Evolutionary conservation across 1,140 invertebrate genomes (phyloP).

Genomic region (Drosophila kohkoa): DNA sequence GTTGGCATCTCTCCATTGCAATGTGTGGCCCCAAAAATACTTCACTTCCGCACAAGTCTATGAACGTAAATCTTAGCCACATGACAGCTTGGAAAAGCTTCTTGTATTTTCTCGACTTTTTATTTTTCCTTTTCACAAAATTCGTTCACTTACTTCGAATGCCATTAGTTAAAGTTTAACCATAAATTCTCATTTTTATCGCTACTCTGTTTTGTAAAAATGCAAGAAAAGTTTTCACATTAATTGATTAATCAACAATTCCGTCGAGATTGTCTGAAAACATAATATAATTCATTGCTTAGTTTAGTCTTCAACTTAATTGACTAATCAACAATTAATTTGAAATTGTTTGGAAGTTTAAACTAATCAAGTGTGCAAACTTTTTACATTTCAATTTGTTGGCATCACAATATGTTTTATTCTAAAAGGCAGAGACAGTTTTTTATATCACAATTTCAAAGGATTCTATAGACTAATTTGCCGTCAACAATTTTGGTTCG

Average conservation of each 20-base stretch:
- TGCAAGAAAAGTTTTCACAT: neutral
- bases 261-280: too few species aligned
- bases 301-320: neutral
- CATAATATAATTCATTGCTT: too few species aligned
- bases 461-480: too few species aligned
- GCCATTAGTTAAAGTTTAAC: neutral
- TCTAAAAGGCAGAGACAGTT: too few species aligned
- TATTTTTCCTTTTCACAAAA: neutral
- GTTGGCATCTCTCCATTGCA: constrained; percentile 47
- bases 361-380: too few species aligned
- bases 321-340: neutral
- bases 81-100: constrained; percentile 15
- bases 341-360: too few species aligned
- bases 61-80: constrained; percentile 3
- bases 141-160: neutral
- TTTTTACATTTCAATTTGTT: too few species aligned
- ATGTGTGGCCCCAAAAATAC: constrained; percentile 4
- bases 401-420: too few species aligned
- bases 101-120: neutral
- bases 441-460: too few species aligned
- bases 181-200: neutral
- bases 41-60: constrained; percentile 4
- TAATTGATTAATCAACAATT: neutral
- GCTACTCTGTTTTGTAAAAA: neutral
- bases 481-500: too few species aligned